phyloP scores from a whole-genome alignment of 1,140 invertebrate genomes.

The Cyrtorhinus lividipennis region DNA sequence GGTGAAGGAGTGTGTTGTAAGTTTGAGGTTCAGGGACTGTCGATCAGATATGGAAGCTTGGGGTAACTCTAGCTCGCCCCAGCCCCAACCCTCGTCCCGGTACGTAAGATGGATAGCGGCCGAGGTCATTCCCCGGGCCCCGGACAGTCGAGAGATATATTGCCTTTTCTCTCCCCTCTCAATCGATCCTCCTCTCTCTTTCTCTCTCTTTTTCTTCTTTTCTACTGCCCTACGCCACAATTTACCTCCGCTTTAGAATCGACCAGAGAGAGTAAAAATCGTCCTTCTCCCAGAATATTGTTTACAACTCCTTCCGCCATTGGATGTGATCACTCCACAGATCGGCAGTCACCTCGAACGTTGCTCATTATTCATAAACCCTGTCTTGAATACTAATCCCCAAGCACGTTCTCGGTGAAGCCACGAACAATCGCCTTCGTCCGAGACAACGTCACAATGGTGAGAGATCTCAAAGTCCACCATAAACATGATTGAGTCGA shows the following conservation, averaged over 20 bases:
- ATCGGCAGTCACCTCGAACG: not conserved
- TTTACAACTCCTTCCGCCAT: not conserved
- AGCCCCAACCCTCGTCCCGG: not conserved
- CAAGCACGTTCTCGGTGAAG: too few species aligned
- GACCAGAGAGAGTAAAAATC: not conserved
- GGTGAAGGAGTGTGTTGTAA: not conserved
- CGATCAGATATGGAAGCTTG: conserved; percentile 10
- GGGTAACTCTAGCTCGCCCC: not conserved
- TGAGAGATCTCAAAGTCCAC: too few species aligned
- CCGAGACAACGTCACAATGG: too few species aligned
- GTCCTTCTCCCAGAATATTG: not conserved
- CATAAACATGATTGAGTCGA: too few species aligned
- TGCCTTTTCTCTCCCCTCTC: conserved; percentile 4
- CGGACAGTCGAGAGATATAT: conserved; percentile 15
- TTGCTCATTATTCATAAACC: too few species aligned
- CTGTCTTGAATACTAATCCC: too few species aligned
- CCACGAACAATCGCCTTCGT: too few species aligned
- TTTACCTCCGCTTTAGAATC: conserved; percentile 4
- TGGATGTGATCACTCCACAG: not conserved
- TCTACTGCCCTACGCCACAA: conserved; percentile 1
- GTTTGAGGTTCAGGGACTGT: conserved; percentile 1
- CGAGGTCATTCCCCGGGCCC: conserved; percentile 10
- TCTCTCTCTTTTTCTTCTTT: not conserved
- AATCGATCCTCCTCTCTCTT: conserved; percentile 6
- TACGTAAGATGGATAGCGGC: conserved; percentile 12